Base-by-base conservation (phyloP, 2,113 vertebrate species). In the Sardina pilchardus region DNA sequence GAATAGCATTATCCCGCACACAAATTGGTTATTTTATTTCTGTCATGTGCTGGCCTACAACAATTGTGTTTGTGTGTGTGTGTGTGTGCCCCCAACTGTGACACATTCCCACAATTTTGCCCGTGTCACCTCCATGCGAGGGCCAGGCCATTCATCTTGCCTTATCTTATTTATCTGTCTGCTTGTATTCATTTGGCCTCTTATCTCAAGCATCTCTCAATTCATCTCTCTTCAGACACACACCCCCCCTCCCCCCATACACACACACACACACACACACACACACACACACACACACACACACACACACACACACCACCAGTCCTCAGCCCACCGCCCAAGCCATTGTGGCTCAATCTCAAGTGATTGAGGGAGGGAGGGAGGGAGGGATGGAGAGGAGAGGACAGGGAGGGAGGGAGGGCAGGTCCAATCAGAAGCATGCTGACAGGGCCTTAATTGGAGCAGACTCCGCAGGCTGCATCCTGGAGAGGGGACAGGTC, bases 161-260 rank as follows among this genome's bases (percentile, higher is more conserved):
- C 63, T 67, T 67, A 67, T 67, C 63, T 67, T 26, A 67, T 67
- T 59, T 67, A 67, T 67, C 63, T 30, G 63, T 67, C 63, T 67
- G 59, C 59, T 67, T 67, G 59, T 26, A 26, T 67, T 67, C 30
- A 67, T 56, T 56, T 56, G 19, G 3, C 59, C 59, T 67, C 59
- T 30, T 67, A 67, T 67, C 59, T 67, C 12, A 12, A 67, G 63
- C 63, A 67, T 67, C 63, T 67, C 63, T 67, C 63, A 67, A 30
- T 67, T 30, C 63, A 9, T 30, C 63, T 4, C 16, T 53, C 4
- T 59, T 24, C 53, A 59, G 21, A 59, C 50, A 9, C 50, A 16
- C 19, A 56, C 16, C n/a, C n/a, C n/a, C 53, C 53, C 53, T 8
- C 53, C 53, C 4, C 47, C 2, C 47, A 48, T 6, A 48, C 47